Evolutionary conservation across 1,140 invertebrate species (phyloP).

Genomic region (Drosophila orena): DNA sequence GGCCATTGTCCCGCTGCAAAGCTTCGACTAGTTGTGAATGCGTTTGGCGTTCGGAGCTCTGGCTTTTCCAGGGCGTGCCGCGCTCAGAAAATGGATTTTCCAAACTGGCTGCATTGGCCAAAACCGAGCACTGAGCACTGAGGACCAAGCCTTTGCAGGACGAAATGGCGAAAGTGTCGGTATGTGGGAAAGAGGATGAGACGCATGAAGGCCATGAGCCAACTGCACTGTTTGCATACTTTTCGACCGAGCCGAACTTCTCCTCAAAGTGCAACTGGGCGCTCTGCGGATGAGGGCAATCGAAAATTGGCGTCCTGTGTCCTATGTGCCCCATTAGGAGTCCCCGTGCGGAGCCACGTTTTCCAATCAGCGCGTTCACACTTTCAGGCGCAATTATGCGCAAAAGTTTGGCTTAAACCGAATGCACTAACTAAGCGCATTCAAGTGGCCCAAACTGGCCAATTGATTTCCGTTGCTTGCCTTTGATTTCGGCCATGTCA

Average conservation of each 20-base stretch:
- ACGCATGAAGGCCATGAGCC: constrained; percentile 19
- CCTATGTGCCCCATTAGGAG: constrained; percentile 10
- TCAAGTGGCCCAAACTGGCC: constrained; percentile 42
- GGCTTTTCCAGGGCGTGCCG: constrained; percentile 43
- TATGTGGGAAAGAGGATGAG: neutral
- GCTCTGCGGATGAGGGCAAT: constrained; percentile 19
- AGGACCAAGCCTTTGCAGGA: neutral
- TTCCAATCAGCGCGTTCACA: constrained; percentile 32
- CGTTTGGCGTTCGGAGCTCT: constrained; percentile 29
- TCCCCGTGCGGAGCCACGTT: constrained; percentile 9
- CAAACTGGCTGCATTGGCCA: constrained; percentile 14
- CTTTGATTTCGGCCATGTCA: constrained; percentile 17
- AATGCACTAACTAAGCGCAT: constrained; percentile 67
- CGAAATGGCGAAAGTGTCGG: neutral
- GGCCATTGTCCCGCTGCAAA: constrained; percentile 44
- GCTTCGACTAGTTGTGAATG: constrained; percentile 45
- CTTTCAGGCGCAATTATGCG: constrained; percentile 29
- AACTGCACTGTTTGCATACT: constrained; percentile 55
- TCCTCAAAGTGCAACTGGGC: constrained; percentile 7
- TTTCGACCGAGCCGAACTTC: constrained; percentile 21
- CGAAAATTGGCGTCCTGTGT: constrained; percentile 17
- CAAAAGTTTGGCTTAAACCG: constrained; percentile 30
- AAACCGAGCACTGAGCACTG: neutral
- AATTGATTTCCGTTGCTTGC: constrained; percentile 55
- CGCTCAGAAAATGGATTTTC: constrained; percentile 41